Base-by-base conservation (phyloP, 2,888 invertebrate genomes). In the Drosophila limbata region DNA sequence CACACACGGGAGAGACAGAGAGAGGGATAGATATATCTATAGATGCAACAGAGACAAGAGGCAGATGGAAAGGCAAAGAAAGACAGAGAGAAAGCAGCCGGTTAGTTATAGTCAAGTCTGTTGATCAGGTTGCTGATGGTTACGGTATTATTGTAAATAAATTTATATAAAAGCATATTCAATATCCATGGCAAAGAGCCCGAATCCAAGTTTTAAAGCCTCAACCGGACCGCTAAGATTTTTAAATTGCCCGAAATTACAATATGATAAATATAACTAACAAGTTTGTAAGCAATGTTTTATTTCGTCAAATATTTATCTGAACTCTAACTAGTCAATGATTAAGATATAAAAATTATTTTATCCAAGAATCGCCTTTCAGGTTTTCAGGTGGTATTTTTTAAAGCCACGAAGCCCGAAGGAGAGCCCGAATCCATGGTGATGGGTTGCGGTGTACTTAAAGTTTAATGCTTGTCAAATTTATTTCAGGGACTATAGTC, bases 121-220 rank as follows among this genome's bases (percentile, higher is more conserved):
- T 61, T 68, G 76, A 77, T 77, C 77, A 48, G 71, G 76, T 79
- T 79, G 79, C 76, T 60, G 76, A 9, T 56, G 47, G 74, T 57
- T 56, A 77, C 75, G 48, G 4, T 28, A 6, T 42, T n/a, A 17
- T 15, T n/a, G 4, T 33, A 50, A 17, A 40, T 21, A 56, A 51
- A 37, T 35, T 4, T 17, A 40, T 40, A 10, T 10, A 17, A 35
- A 35, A 6, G 13, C n/a, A 37, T 37, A 9, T 35, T 25, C 8
- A 21, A 76, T 76, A 73, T 68, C 73, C 75, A 75, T 73, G 78
- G 73, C 1, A 25, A 5, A 6, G 25, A 25, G 25, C 25, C 25
- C 25, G 25, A 25, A 28, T 28, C 28, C 2, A 8, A 28, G 8
- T 28, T 28, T 28, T 28, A 28, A 28, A 28, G 6, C 1, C 6